Evolutionary conservation across 2,113 vertebrate genomes (phyloP), one percentile per base, ranked within the genome.

Genomic region (Muscicapa adusta): DNA sequence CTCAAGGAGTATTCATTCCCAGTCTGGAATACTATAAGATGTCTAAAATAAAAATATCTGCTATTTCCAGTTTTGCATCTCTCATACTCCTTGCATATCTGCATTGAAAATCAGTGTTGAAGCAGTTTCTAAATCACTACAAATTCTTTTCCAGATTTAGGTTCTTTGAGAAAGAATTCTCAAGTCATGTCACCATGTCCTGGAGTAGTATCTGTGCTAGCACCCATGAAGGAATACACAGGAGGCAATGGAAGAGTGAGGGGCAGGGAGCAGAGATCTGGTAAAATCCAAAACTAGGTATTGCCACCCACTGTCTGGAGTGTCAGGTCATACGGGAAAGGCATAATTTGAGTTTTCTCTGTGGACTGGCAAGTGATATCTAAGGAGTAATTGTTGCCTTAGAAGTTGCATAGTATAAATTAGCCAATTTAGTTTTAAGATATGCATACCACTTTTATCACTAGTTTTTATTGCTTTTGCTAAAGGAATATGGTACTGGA

Each of bases 401-500:
- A 42, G 18, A 9, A 74, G 18, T 25, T 62, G 9, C 29, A 33
- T 3, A 34, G 14, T 68, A 68, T 65, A 89, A 93, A 93, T 68
- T 81, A 89, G 24, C 12, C 54, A 75, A 75, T 94, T 94, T 89
- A 91, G 28, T 91, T 88, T 85, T 77, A 88, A 86, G 56, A 91
- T 33, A 77, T 29, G 31, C 34, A 47, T 81, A 58, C 15, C 31
- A 79, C 65, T 96, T 84, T 91, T 95, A 60, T 93, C 80, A 89
- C 78, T 88, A 38, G n/a, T 48, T 89, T 72, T 71, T 80, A 89
- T 53, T 50, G 65, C 58, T 68, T 91, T 66, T 54, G 95, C 70
- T 89, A 97, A 93, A 90, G 54, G 50, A 87, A 91, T 62, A 75
- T 14, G 34, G 13, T 51, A 76, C 61, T 90, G 29, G 26, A 95